A percentile compares a stretch with the other conserved stretches of the same genome.
phyloP scores from a whole-genome alignment of 2,888 invertebrate genomes.

The Harpalus rufipes region DNA sequence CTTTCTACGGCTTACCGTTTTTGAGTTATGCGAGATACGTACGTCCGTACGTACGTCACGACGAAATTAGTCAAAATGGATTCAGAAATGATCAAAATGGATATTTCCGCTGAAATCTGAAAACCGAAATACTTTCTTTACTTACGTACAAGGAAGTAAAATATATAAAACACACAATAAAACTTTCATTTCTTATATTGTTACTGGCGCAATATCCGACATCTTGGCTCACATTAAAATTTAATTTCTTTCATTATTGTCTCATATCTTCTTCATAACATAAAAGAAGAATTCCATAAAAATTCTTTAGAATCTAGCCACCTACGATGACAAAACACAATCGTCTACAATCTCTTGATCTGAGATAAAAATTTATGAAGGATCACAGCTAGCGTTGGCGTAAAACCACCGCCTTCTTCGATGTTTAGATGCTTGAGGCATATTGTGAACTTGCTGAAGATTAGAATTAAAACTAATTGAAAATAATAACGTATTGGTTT shows the following conservation, averaged over 20 bases:
- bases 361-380: conserved; percentile 5
- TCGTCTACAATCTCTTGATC: conserved; percentile 16
- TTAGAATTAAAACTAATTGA: conserved; percentile 25
- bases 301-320: neutral
- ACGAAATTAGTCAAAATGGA: too few species aligned
- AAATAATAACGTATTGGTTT: conserved; percentile 35
- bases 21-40: too few species aligned
- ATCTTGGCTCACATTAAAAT: neutral
- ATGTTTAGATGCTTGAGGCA: neutral
- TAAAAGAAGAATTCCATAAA: conserved; percentile 11
- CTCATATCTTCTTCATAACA: neutral
- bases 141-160: too few species aligned
- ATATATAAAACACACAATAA: too few species aligned
- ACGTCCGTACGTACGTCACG: too few species aligned
- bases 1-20: too few species aligned
- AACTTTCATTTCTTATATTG: neutral
- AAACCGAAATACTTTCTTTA: too few species aligned
- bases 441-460: neutral
- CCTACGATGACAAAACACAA: conserved; percentile 15
- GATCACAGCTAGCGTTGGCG: conserved; percentile 10
- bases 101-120: too few species aligned
- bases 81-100: too few species aligned
- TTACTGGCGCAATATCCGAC: too few species aligned
- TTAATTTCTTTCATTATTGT: conserved; percentile 1
- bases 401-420: neutral